phyloP scores from a whole-genome alignment of 2,113 vertebrate species.

The Psephotus haematonotus region DNA sequence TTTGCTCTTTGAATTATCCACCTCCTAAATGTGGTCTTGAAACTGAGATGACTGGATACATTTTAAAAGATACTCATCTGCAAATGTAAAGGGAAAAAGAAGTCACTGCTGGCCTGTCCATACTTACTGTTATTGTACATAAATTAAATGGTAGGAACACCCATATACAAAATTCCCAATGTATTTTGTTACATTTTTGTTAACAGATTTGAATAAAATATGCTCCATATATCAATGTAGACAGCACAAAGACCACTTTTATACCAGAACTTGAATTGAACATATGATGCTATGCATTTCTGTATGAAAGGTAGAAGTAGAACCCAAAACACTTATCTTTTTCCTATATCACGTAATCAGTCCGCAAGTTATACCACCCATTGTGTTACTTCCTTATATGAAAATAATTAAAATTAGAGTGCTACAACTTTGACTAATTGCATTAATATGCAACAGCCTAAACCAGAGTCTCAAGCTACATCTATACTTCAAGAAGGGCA shows the following conservation, averaged over 20 bases:
- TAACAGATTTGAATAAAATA: neutral
- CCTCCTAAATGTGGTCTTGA: neutral
- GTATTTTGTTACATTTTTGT: neutral
- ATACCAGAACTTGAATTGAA: neutral
- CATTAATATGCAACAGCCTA: conserved; percentile 60
- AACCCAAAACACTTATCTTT: neutral
- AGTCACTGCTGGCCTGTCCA: neutral
- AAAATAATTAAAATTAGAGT: conserved; percentile 39
- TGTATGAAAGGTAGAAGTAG: neutral
- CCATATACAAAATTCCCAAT: neutral
- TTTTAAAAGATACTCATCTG: neutral
- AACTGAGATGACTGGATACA: rapidly evolving
- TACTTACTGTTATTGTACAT: neutral
- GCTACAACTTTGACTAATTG: conserved; percentile 23
- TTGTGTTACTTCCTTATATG: conserved; percentile 39
- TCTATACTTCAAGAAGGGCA: neutral
- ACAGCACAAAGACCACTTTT: neutral
- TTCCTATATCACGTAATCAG: neutral
- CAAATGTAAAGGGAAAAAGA: neutral
- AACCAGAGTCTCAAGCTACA: neutral
- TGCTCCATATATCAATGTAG: neutral
- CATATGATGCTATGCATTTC: neutral
- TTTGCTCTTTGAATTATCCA: neutral
- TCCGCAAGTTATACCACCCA: conserved; percentile 29
- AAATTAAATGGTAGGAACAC: neutral